These are phyloP conservation scores for Drosophila conformis DNA, from an alignment of 2,888 invertebrate genomes.

Conservation along the genomic window DNA sequence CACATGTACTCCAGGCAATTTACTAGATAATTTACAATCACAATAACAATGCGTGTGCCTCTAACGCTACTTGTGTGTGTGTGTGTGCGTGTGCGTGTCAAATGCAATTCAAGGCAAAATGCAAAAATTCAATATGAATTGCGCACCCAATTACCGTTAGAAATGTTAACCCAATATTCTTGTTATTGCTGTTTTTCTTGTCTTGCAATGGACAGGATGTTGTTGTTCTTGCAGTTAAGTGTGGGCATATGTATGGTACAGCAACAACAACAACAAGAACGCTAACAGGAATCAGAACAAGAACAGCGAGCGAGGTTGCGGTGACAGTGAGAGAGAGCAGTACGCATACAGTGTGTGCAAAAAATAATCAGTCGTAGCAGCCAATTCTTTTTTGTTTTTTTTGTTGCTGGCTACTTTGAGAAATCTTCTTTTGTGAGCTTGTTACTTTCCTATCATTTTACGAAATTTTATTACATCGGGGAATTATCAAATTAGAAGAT, in stretches of 20 bases:
- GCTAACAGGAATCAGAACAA: not conserved
- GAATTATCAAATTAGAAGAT: not conserved
- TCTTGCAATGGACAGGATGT: too few species aligned
- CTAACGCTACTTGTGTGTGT: conserved; percentile 2
- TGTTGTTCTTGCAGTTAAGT: conserved; percentile 17
- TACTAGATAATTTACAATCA: conserved; percentile 27
- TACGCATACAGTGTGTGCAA: conserved; percentile 1
- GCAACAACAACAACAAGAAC: conserved; percentile 11
- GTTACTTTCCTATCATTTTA: not conserved
- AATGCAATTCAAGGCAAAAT: conserved; percentile 51
- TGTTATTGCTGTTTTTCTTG: conserved; percentile 41
- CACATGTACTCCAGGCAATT: conserved; percentile 28
- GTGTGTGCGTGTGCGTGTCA: conserved; percentile 12
- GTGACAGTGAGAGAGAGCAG: conserved; percentile 26
- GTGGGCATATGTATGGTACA: conserved; percentile 35
- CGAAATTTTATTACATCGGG: not conserved
- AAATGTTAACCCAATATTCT: conserved; percentile 59
- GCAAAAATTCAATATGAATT: conserved; percentile 51
- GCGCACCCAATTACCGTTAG: conserved; percentile 57
- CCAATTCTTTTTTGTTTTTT: not conserved
- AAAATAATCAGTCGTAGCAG: not conserved
- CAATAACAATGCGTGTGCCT: conserved; percentile 28
- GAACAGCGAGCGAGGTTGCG: conserved; percentile 19
- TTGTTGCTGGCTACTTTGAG: not conserved
- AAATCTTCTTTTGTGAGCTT: not conserved